Conservation (phyloP, 2,888 invertebrate genomes). For the Pyrgus malvae region DNA sequence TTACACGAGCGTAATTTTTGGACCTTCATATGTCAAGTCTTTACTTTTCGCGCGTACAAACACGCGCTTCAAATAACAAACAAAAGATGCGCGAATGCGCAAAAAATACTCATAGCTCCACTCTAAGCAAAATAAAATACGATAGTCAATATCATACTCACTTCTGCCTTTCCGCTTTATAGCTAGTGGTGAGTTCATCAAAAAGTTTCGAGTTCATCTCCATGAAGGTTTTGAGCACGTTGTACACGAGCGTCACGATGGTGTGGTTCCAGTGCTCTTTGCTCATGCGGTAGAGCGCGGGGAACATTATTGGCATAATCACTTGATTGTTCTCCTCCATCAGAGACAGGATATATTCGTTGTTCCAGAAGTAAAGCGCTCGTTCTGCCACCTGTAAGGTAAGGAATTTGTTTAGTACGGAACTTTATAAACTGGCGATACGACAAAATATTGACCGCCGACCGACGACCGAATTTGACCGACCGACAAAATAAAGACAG, state of each 20-base stretch:
- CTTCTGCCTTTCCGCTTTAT: constrained; percentile 99
- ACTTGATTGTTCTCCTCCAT: constrained; percentile 99
- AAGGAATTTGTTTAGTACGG: neutral
- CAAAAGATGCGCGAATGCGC: too few species aligned
- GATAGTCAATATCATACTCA: constrained; percentile 83
- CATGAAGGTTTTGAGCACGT: constrained; percentile 99
- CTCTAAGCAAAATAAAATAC: too few species aligned
- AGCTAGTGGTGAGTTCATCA: constrained; percentile 98
- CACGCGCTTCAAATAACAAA: too few species aligned
- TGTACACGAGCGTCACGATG: constrained; percentile 99
- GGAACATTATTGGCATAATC: constrained; percentile 99
- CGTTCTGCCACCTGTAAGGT: constrained; percentile 95
- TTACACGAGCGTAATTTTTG: too few species aligned
- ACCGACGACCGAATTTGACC: too few species aligned
- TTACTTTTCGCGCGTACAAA: too few species aligned
- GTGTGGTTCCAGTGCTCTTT: constrained; percentile 99
- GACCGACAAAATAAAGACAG: too few species aligned
- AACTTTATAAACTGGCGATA: too few species aligned
- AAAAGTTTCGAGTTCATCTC: constrained; percentile 99
- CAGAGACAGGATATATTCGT: constrained; percentile 99
- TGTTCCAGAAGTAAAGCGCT: constrained; percentile 99
- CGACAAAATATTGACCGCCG: too few species aligned
- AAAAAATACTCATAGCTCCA: too few species aligned
- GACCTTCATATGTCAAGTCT: too few species aligned
- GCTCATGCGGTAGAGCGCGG: constrained; percentile 98